phyloP scores from a whole-genome alignment of 2,797 vertebrate genomes.

The Rhyacichthys aspro region DNA sequence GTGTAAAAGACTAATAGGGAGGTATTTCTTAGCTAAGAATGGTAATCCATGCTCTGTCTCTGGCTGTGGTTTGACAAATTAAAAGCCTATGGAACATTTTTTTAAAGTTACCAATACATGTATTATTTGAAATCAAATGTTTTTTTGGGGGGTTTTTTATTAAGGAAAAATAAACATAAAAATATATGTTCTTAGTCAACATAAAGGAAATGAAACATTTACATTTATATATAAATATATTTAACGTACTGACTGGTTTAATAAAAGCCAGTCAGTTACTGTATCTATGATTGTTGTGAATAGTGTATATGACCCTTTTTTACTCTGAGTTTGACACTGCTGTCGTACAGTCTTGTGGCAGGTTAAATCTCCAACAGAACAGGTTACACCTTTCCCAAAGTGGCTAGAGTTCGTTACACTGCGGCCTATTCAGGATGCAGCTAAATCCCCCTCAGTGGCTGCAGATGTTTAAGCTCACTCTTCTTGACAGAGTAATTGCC shows the following conservation, averaged over 20 bases:
- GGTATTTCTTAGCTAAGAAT: slow-evolving; percentile 86
- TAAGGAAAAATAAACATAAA: no score
- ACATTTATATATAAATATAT: no score
- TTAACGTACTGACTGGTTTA: no score
- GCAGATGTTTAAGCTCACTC: slow-evolving; percentile 90
- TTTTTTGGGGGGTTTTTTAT: neutral
- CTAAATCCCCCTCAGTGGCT: slow-evolving; percentile 81
- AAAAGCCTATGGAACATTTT: slow-evolving; percentile 76
- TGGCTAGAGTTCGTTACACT: slow-evolving; percentile 24
- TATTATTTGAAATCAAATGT: neutral
- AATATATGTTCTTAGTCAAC: no score
- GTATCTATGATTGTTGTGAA: no score
- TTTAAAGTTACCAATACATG: neutral
- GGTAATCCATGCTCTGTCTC: slow-evolving; percentile 81
- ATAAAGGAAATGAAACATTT: no score
- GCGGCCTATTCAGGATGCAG: slow-evolving; percentile 72
- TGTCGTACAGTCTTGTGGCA: neutral
- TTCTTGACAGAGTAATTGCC: slow-evolving; percentile 94
- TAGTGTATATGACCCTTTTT: no score
- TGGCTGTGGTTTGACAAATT: slow-evolving; percentile 75
- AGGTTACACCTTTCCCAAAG: slow-evolving; percentile 6
- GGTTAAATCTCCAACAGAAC: slow-evolving; percentile 12
- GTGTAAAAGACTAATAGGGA: slow-evolving; percentile 89
- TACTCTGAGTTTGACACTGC: neutral
- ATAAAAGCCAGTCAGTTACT: no score